Conservation (phyloP, 2,888 invertebrate species). For the Hydrotaea diabolus region DNA sequence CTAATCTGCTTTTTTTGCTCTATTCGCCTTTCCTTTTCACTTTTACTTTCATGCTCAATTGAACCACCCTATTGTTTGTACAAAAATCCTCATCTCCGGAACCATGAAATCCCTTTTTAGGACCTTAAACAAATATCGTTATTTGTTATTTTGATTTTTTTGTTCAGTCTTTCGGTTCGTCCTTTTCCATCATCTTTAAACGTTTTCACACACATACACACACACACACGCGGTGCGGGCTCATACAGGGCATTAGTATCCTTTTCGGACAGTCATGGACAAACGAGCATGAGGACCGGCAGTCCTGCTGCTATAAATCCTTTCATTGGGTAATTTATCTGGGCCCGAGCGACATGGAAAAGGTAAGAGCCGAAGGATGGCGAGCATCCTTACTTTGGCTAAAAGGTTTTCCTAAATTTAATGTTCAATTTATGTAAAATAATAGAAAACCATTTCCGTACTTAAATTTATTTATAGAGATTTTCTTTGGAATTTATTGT, state of each 20-base stretch:
- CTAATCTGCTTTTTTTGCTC: no score
- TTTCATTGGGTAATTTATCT: slow-evolving; percentile 43
- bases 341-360: not conserved
- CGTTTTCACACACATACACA: not conserved
- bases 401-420: slow-evolving; percentile 46
- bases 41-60: not conserved
- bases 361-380: not conserved
- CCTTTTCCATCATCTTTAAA: not conserved
- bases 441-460: slow-evolving; percentile 40
- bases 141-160: slow-evolving; percentile 13
- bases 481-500: not conserved
- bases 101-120: not conserved
- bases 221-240: no score
- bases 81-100: not conserved
- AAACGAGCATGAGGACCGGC: not conserved
- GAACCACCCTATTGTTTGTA: not conserved
- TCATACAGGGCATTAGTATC: not conserved
- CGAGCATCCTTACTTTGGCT: not conserved
- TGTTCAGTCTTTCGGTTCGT: not conserved
- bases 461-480: slow-evolving; percentile 35
- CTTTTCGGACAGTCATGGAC: slow-evolving; percentile 1
- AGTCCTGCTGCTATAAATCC: slow-evolving; percentile 6
- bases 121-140: slow-evolving; percentile 6
- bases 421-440: slow-evolving; percentile 54
- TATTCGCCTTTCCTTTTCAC: no score